Percentiles rank a stretch among this genome's conserved stretches.
These are phyloP conservation scores for Notiomystis cincta DNA, from an alignment of 2,113 vertebrate genomes.

Conservation along the genomic window DNA sequence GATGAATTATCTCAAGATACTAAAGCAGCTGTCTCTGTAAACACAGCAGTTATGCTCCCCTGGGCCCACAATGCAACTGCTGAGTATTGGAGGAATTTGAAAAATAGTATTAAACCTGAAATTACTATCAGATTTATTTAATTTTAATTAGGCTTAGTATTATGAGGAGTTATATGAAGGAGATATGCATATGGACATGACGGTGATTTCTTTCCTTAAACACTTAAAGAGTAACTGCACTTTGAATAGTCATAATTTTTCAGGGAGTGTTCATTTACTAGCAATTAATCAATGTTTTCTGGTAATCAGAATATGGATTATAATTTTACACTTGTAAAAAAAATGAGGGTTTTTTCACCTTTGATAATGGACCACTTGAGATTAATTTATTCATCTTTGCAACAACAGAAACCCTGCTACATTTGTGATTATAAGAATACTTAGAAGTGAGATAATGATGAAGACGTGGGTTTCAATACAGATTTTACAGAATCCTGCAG, in stretches of 20 bases:
- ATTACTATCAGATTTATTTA: not conserved
- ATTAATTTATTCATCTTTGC: constrained; percentile 13
- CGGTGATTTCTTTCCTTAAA: not conserved
- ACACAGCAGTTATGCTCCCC: not conserved
- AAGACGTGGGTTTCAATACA: not conserved
- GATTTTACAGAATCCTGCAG: not conserved
- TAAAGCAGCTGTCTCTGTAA: not conserved
- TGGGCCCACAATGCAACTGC: not conserved
- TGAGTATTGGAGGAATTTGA: not conserved
- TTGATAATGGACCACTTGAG: constrained; percentile 13
- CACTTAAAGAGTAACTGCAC: not conserved
- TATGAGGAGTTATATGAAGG: not conserved
- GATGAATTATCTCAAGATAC: not conserved
- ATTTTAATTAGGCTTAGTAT: not conserved
- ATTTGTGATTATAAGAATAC: constrained; percentile 15
- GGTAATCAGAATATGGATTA: not conserved
- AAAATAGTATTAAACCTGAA: not conserved
- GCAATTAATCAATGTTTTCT: not conserved
- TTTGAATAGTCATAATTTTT: not conserved
- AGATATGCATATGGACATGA: not conserved
- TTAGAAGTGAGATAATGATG: not conserved
- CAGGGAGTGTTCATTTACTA: not conserved
- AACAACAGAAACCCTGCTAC: not conserved
- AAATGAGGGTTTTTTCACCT: not conserved
- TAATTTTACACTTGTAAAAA: not conserved